phyloP scores from a whole-genome alignment of 2,113 vertebrate species.

The Martes martes region DNA sequence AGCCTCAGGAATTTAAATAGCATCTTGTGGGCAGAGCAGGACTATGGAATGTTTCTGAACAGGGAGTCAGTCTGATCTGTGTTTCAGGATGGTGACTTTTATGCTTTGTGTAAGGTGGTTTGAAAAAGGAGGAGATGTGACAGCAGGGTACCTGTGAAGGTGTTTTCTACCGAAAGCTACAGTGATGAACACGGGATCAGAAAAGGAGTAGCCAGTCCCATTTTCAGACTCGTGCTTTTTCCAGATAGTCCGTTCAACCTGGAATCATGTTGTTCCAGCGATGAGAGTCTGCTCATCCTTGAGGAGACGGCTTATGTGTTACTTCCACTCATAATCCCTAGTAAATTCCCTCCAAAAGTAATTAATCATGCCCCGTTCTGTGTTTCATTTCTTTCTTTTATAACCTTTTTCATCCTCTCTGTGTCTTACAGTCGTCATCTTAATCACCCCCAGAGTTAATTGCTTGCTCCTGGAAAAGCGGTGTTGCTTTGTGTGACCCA shows the following conservation, averaged over 20 bases:
- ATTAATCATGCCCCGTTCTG: not conserved
- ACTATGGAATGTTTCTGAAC: conserved; percentile 6
- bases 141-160: not conserved
- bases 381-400: not conserved
- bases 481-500: not conserved
- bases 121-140: not conserved
- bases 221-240: conserved; percentile 15
- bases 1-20: conserved; percentile 14
- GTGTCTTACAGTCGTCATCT: not conserved
- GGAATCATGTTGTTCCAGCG: not conserved
- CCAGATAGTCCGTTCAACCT: not conserved
- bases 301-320: not conserved
- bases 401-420: not conserved
- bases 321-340: not conserved
- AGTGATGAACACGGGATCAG: not conserved
- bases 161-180: not conserved
- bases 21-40: not conserved
- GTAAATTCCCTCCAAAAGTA: not conserved
- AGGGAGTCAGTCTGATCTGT: not conserved
- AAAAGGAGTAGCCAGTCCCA: not conserved
- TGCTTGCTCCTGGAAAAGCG: not conserved
- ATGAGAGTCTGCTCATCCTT: not conserved
- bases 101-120: not conserved
- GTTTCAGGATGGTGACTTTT: not conserved
- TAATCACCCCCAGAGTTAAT: not conserved